Evolutionary conservation across 2,888 invertebrate genomes (phyloP), one percentile per base, ranked within the genome.

Genomic region (Hyposoter didymator): DNA sequence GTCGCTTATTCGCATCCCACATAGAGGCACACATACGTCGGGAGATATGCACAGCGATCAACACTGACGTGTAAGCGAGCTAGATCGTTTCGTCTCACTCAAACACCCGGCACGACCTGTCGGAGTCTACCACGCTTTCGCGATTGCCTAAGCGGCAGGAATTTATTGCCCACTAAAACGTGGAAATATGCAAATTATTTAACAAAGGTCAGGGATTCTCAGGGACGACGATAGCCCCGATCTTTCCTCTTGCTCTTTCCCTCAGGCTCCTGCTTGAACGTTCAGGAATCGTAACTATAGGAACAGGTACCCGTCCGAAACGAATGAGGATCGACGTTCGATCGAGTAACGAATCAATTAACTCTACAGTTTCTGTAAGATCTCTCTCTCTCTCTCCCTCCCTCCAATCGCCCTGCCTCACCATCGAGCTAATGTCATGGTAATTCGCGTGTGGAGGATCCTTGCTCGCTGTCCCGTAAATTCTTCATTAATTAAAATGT

Each of bases 171-270:
- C 90, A 91, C 90, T 92, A 91, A 92, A 88, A 91, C 89, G 90
- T 90, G 90, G 89, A 92, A 91, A 91, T 92, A 92, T 92, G 92
- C 90, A 91, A 91, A 92, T 93, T 90, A 91, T 90, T 91, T 92
- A 90, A 90, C 92, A 91, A 91, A 93, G 91, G 91, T 92, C 91
- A 91, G 91, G 91, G 90, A 91, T 92, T 90, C 90, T 88, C 89
- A 89, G 88, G 90, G 89, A 90, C 89, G 85, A 78, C 69, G 81
- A 75, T 78, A 64, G 78, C 83, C 64, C 28, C 52, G 66, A 78
- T 76, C 28, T 59, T 74, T 8, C 64, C 72, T 67, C 80, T 19
- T 64, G 49, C 19, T 66, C 43, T 43, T 32, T 35, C 59, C 45
- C 39, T n/a, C 74, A 3, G 19, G 35, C 32, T 19, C 17, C 45